These are phyloP conservation scores for Melozone crissalis DNA, from an alignment of 2,113 vertebrate genomes.

Conservation along the genomic window DNA sequence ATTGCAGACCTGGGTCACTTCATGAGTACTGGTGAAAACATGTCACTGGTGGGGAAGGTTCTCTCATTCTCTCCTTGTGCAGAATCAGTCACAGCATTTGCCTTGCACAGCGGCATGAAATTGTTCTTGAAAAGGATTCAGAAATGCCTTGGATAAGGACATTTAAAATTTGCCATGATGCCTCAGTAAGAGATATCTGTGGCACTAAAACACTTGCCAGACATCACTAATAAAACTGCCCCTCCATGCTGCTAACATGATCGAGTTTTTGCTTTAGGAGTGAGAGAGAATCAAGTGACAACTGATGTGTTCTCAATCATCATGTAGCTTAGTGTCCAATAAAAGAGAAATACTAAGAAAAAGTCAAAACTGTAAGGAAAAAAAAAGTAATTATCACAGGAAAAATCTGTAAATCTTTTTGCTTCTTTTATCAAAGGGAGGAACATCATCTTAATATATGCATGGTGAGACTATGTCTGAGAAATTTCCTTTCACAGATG, in stretches of 20 bases:
- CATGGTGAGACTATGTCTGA: background rate
- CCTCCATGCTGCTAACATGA: background rate
- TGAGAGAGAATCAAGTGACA: background rate
- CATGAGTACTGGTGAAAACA: background rate
- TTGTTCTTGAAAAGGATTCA: background rate
- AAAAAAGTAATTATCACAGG: background rate
- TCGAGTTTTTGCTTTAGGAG: background rate
- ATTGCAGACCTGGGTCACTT: background rate
- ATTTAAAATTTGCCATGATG: background rate
- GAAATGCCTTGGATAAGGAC: background rate
- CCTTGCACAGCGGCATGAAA: rapidly evolving
- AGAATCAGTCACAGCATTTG: background rate
- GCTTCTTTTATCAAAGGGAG: background rate
- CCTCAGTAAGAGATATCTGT: background rate
- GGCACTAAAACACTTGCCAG: background rate
- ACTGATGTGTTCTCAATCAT: background rate
- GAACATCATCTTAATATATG: background rate
- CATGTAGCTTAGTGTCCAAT: background rate
- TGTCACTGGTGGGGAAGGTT: background rate
- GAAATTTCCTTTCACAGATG: background rate
- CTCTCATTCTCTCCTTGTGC: background rate
- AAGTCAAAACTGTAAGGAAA: background rate
- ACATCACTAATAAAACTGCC: background rate
- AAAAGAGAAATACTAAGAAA: background rate
- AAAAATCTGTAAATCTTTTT: background rate